phyloP scores from a whole-genome alignment of 2,888 invertebrate genomes.

The Zygaena filipendulae region DNA sequence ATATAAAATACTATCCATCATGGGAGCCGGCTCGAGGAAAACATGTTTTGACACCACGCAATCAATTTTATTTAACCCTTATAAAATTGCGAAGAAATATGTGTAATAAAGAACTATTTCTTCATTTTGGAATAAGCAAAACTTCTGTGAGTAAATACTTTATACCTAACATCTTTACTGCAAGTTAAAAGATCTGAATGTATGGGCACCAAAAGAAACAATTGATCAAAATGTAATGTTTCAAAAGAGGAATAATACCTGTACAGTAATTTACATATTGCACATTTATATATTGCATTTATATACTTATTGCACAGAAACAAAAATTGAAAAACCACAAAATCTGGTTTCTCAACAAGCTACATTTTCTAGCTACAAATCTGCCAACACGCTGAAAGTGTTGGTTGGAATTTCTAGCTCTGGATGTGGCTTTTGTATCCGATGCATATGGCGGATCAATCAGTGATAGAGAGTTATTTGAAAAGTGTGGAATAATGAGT shows the following conservation, averaged over 20 bases:
- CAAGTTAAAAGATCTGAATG: constrained; percentile 1
- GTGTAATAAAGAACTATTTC: constrained; percentile 3
- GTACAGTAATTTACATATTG: background rate
- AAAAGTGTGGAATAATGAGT: constrained; percentile 5
- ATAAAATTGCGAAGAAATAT: constrained; percentile 4
- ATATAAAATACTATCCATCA: constrained; percentile 8
- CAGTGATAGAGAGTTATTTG: constrained; percentile 7
- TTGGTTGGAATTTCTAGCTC: constrained; percentile 7
- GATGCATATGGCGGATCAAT: constrained; percentile 8
- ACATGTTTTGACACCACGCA: constrained; percentile 3
- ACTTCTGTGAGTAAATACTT: constrained; percentile 1
- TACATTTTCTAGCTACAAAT: constrained; percentile 3
- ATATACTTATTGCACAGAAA: constrained; percentile 4
- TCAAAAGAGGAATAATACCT: constrained; percentile 1
- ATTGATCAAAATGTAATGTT: constrained; percentile 4
- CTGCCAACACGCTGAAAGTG: constrained; percentile 3
- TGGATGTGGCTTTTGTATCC: constrained; percentile 7
- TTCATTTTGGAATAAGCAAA: constrained; percentile 2
- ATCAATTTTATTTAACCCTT: constrained; percentile 8
- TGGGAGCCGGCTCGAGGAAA: constrained; percentile 1
- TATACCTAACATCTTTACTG: constrained; percentile 5
- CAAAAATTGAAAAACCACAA: constrained; percentile 5
- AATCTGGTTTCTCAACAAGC: constrained; percentile 4
- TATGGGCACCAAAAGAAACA: constrained; percentile 7
- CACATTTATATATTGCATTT: no score